Evolutionary conservation across 2,888 invertebrate species (phyloP).

Genomic region (Leptopilina drosophilae): DNA sequence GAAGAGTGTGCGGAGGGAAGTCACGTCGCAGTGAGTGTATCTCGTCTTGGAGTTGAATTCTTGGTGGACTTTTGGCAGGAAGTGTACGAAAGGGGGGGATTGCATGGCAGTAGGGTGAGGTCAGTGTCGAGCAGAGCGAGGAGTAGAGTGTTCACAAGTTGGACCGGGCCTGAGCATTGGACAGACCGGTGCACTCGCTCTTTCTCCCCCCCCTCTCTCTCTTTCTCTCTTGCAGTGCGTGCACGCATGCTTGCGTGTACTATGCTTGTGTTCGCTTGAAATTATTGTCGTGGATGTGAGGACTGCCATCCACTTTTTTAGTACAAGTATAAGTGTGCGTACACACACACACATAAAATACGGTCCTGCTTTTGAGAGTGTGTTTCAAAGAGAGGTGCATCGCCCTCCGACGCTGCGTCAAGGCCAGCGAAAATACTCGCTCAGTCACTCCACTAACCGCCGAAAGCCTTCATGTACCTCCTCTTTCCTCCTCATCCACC

Average conservation of each 20-base stretch:
- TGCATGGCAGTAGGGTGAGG: slow-evolving; percentile 73
- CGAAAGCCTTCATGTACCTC: slow-evolving; percentile 66
- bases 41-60: slow-evolving; percentile 64
- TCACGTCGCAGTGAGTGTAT: slow-evolving; percentile 60
- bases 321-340: slow-evolving; percentile 15
- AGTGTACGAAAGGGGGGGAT: slow-evolving; percentile 69
- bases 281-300: slow-evolving; percentile 41
- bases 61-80: slow-evolving; percentile 72
- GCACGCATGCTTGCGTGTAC: slow-evolving; percentile 13
- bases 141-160: slow-evolving; percentile 72
- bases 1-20: not conserved
- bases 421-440: slow-evolving; percentile 76
- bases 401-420: slow-evolving; percentile 77
- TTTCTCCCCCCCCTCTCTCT: not conserved
- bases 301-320: slow-evolving; percentile 26
- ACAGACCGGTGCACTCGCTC: slow-evolving; percentile 14
- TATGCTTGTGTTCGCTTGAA: slow-evolving; percentile 23
- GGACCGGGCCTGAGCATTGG: slow-evolving; percentile 72
- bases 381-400: slow-evolving; percentile 75
- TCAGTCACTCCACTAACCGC: slow-evolving; percentile 67
- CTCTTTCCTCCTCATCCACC: slow-evolving; percentile 43
- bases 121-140: slow-evolving; percentile 72
- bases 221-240: slow-evolving; percentile 9
- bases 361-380: slow-evolving; percentile 72
- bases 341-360: slow-evolving; percentile 46